Evolutionary conservation across 2,888 invertebrate genomes (phyloP).

Genomic region (Temnothorax unifasciatus): DNA sequence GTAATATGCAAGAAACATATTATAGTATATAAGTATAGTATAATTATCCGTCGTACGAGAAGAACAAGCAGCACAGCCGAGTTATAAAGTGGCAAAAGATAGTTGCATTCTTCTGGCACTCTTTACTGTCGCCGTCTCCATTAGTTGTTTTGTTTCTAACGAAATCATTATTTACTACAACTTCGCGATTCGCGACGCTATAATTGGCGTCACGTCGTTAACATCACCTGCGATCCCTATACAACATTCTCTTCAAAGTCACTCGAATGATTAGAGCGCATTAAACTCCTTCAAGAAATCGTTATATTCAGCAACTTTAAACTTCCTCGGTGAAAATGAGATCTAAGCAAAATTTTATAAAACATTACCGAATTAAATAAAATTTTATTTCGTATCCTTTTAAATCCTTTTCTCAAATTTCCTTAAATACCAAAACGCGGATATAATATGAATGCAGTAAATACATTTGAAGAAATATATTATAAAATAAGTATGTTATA

Average conservation of each 20-base stretch:
- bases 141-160: constrained; percentile 20
- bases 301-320: not conserved
- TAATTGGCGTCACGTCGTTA: not conserved
- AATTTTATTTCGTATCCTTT: not conserved
- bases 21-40: no score
- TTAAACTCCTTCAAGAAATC: not conserved
- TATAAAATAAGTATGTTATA: not conserved
- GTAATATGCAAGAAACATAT: not conserved
- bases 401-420: not conserved
- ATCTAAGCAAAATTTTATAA: not conserved
- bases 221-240: not conserved
- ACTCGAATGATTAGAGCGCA: not conserved
- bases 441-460: not conserved
- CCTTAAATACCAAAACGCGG: not conserved
- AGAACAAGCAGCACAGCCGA: not conserved
- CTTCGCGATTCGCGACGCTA: not conserved
- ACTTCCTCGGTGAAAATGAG: not conserved
- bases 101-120: constrained; percentile 7
- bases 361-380: not conserved
- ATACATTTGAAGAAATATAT: not conserved
- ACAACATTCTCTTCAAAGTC: not conserved
- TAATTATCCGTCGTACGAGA: not conserved
- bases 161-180: constrained; percentile 23
- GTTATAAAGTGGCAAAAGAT: not conserved
- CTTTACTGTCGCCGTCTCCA: constrained; percentile 3